Evolutionary conservation across 2,888 invertebrate genomes (phyloP), one percentile per base, ranked within the genome.

Genomic region (Lasioglossum villosulum): DNA sequence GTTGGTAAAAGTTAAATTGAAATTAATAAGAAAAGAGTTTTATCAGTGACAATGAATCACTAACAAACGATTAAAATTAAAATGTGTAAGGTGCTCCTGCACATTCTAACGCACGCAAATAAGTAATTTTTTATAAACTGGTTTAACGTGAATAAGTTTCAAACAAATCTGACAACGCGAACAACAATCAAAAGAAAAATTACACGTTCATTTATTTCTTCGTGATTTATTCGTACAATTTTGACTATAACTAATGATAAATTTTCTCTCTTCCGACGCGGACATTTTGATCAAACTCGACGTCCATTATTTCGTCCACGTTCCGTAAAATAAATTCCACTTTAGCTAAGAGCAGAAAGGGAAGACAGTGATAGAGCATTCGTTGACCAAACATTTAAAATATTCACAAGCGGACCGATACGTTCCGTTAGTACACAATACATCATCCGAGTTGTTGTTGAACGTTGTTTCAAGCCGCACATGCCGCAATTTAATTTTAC

Each of bases 401-500:
- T 39, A 39, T 77, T 73, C 56, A 68, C 27, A 14, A 59, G 8
- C 45, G 16, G 14, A 48, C 68, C 19, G 23, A 37, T 63, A 45
- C 48, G 45, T 78, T 56, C 76, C 27, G 39, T 48, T 70, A 63
- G 56, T 30, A n/a, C 70, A 70, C 59, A 70, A 30, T 78, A 27
- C 56, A 59, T 75, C 59, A 16, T 59, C 30, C 27, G 30, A 12
- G 27, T 39, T n/a, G 59, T 23, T 34, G 30, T 39, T 83, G 34
- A 66, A 72, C 82, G 42, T 45, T 74, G 72, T 75, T 42, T 71
- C 42, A 78, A 82, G 66, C 63, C 37, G 71, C 76, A 37, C 48
- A 75, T 90, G 82, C 77, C 52, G 71, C 72, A 42, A 86, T 76
- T 82, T 80, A 77, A 90, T 89, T 84, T 90, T 96, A 75, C 96